Percentiles rank a stretch among this genome's conserved stretches.
Evolutionary conservation across 2,888 invertebrate genomes (phyloP).

Genomic region (Drosophila bunnanda): DNA sequence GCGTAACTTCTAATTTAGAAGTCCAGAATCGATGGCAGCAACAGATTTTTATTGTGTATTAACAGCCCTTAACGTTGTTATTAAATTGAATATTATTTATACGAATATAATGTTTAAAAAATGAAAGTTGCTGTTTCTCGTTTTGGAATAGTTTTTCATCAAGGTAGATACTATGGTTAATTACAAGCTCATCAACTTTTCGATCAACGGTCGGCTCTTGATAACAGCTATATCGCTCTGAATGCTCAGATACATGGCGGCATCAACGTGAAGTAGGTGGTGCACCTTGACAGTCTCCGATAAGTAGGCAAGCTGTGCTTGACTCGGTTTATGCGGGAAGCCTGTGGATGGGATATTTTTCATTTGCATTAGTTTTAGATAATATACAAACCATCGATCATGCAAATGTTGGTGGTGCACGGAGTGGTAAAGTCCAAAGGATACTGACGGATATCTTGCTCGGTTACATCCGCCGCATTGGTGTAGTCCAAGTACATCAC

Average conservation of each 20-base stretch:
- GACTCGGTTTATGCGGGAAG: constrained; percentile 49
- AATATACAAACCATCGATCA: constrained; percentile 55
- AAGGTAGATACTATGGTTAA: not conserved
- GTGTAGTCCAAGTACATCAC: constrained; percentile 52
- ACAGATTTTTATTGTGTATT: constrained; percentile 51
- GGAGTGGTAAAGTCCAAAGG: constrained; percentile 45
- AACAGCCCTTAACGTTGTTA: constrained; percentile 71
- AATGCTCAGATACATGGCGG: constrained; percentile 34
- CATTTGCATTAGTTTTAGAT: not conserved
- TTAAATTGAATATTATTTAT: constrained; percentile 74
- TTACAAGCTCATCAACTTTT: constrained; percentile 28
- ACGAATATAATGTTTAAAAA: constrained; percentile 68
- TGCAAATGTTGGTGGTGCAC: constrained; percentile 55
- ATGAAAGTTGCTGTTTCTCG: constrained; percentile 24
- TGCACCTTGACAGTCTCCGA: constrained; percentile 31
- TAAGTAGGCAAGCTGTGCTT: constrained; percentile 47
- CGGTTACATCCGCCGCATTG: constrained; percentile 28
- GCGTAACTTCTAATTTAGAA: constrained; percentile 52
- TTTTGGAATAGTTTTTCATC: not conserved
- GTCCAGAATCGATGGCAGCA: constrained; percentile 43
- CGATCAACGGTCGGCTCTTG: constrained; percentile 25
- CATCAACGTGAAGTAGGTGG: constrained; percentile 50
- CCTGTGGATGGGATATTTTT: constrained; percentile 22
- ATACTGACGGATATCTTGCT: constrained; percentile 59
- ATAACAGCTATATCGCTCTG: constrained; percentile 46